Base-by-base conservation (phyloP, 2,888 invertebrate species). In the Kryphioiulus occultus region DNA sequence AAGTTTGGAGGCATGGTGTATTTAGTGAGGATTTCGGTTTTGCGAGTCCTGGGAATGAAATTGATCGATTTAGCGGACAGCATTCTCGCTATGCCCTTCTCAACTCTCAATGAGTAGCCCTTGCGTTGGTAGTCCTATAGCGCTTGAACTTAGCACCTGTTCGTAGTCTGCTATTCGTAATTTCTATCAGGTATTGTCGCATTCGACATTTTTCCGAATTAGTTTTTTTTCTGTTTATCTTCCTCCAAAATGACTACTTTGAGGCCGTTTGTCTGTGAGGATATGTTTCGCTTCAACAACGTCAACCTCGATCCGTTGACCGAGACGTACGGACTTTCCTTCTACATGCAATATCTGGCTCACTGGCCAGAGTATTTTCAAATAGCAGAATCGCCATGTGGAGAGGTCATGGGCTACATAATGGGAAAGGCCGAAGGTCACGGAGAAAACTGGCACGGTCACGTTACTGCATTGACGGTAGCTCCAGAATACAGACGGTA, bases 301-400 rank as follows among this genome's bases (percentile, higher is more conserved):
- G 97, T 98, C 88, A 99, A 99, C 92, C 94, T 99, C 92, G 99
- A 99, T 92, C 97, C 98, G 0, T 93, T 99, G 87, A 99, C 99
- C 5, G 99, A 99, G 93, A 99, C 99, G 92, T 98, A 98, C 93
- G 98, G 97, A 0, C 93, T 98, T 87, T 95, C 96, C 10, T 99
- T 99, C 93, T 99, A 99, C 91, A 96, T 99, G 93, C 98, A 98
- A 91, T 99, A 99, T 93, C 93, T 99, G 91, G 97, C 98, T 15
- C 97, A 98, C 91, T 99, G 99, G 99, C 99, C 99, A 0, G 99
- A 99, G 92, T 99, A 98, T 92, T 99, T 99, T 92, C 97, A 98
- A 94, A 96, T 98, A 26, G 98, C 98, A 3, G 99, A 99, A 93
- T 96, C 98, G 26, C 97, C 98, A 5, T 96, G 95, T 92, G 99